Base-by-base conservation (phyloP, 1,140 invertebrate genomes). In the Calliopsis andreniformis region DNA sequence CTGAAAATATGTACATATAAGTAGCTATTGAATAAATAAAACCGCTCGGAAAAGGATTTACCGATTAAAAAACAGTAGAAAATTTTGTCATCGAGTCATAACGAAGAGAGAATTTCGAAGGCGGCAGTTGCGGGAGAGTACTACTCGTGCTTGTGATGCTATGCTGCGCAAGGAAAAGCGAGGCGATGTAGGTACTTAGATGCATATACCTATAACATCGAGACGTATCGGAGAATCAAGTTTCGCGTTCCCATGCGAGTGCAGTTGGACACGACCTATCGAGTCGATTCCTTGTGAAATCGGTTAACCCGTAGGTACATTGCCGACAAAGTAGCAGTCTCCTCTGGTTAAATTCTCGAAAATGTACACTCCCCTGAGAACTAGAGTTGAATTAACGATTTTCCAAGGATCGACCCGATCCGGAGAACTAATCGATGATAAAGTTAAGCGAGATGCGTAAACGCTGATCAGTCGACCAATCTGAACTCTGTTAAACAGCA, bases 371-470 rank as follows among this genome's bases (percentile, higher is more conserved):
- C 49, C 42, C 55, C n/a, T 25, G 7, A n/a, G 71, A 49, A 53
- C 10, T 32, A 6, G 14, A 32, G 49, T 53, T 6, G 58, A 39
- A 42, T 23, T n/a, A 3, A 28, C 47, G 32, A 73, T 64, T 55
- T 72, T 64, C 49, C 70, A 64, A 72, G 47, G 35, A 30, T 28
- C 23, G 23, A 51, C 18, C 3, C 25, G 18, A 20, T 23, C 23
- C 28, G 30, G 18, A 32, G 56, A 20, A 42, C 16, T 49, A 32
- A 5, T 72, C 23, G 23, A 42, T 23, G 39, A 18, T 0, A 12
- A 72, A 63, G 56, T 49, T 20, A n/a, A n/a, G n/a, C 35, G 35
- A 39, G 35, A 5, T 5, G 4, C 35, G 35, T 39, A 39, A 39
- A 39, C 35, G 35, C 35, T 39, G n/a, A n/a, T 39, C 35, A n/a